Evolutionary conservation across 2,113 vertebrate genomes (phyloP).

Genomic region (Centropus unirufus): DNA sequence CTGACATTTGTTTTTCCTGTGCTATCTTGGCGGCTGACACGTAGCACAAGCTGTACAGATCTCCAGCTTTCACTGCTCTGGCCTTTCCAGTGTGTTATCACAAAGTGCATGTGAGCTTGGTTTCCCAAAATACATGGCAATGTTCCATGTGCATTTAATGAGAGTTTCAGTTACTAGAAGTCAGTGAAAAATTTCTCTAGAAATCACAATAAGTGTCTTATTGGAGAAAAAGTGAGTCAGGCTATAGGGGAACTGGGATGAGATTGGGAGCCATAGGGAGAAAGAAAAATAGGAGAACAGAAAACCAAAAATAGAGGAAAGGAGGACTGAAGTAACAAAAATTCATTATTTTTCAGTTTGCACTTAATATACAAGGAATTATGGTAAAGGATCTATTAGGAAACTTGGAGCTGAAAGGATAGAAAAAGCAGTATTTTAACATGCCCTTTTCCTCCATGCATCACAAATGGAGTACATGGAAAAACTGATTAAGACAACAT

Average conservation of each 20-base stretch:
- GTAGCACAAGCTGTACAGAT: background rate
- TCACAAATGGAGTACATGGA: background rate
- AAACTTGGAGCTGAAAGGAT: background rate
- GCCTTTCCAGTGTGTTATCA: background rate
- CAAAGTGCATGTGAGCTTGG: rapidly evolving
- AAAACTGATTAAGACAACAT: background rate
- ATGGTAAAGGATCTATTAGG: background rate
- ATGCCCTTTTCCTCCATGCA: background rate
- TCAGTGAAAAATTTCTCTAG: background rate
- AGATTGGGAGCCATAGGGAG: background rate
- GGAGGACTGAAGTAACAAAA: background rate
- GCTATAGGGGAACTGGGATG: rapidly evolving
- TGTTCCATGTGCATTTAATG: background rate
- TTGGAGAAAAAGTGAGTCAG: background rate
- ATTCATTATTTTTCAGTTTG: background rate
- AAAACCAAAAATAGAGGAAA: background rate
- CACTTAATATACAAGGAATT: background rate
- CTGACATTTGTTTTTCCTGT: background rate
- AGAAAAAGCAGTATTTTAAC: background rate
- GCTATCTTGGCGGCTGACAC: background rate
- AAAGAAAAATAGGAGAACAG: background rate
- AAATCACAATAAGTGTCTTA: background rate
- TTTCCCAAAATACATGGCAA: background rate
- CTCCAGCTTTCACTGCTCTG: background rate
- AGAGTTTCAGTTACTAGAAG: background rate